phyloP scores from a whole-genome alignment of 2,797 vertebrate genomes.

The Columba guinea region DNA sequence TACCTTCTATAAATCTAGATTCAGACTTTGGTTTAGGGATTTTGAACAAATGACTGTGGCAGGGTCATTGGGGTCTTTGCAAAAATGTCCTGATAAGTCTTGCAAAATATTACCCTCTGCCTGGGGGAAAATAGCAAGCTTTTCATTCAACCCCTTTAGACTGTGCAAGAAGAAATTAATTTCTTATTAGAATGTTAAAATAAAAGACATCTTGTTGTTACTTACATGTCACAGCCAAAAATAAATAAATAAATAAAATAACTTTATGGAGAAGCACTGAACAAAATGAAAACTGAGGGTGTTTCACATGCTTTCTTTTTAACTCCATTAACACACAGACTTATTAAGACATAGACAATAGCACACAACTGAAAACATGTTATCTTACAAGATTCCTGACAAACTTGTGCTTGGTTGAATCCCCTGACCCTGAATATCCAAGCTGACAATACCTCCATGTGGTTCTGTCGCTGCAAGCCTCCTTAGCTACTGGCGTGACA shows the following conservation, averaged over 20 bases:
- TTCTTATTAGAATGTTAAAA: background rate
- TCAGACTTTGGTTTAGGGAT: background rate
- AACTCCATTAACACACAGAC: background rate
- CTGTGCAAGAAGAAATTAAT: background rate
- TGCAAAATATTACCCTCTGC: background rate
- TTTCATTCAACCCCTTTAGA: background rate
- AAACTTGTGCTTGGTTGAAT: background rate
- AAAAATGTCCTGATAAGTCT: background rate
- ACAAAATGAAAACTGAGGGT: background rate
- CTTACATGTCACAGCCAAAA: background rate
- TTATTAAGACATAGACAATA: background rate
- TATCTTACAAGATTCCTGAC: background rate
- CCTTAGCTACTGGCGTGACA: rapidly evolving
- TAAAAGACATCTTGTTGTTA: background rate
- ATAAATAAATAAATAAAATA: background rate
- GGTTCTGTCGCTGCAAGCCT: background rate
- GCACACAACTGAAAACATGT: background rate
- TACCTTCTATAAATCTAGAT: background rate
- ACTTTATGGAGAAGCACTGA: background rate
- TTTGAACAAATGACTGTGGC: background rate
- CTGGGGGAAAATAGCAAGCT: background rate
- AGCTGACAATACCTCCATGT: background rate
- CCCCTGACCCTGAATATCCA: background rate
- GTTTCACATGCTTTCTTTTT: background rate
- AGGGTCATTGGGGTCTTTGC: background rate